Evolutionary conservation across 2,113 vertebrate genomes (phyloP), one percentile per base, ranked within the genome.

Genomic region (Salvelinus fontinalis): DNA sequence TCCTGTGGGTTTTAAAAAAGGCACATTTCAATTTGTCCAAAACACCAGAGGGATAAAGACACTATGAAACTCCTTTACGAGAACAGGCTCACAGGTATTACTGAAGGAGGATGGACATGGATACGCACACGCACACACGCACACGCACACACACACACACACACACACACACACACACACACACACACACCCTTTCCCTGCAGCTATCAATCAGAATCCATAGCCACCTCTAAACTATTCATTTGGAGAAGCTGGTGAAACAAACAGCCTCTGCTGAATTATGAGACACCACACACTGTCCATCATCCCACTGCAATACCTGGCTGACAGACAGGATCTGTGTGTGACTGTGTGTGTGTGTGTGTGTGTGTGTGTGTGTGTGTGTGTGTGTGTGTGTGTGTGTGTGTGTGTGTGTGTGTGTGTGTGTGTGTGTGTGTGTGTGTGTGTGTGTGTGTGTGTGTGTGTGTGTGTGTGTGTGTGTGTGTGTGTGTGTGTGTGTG

Each of bases 21-120:
- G 86, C 87, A 90, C 89, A 88, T 92, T 91, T 90, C 89, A 91
- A 92, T 92, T 91, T 92, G 84, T 73, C 79, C 82, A 85, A 86
- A 90, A 85, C 81, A 84, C 84, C 83, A 6, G 39, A 76, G 81
- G 73, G 80, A 88, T 86, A 92, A 81, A 81, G 77, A 79, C 87
- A 86, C 29, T 4, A 92, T 93, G 90, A 93, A 92, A 92, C 92
- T 90, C 83, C 73, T 71, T 83, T 85, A 91, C 74, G 84, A 80
- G 81, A 85, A 76, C 78, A 87, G 85, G 88, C 83, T 85, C 86
- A 86, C 77, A 83, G 79, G 76, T 82, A 89, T 87, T 86, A 85
- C 83, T 70, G 64, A 73, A 72, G 82, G 84, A 88, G 88, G 90
- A 89, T 82, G 80, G 86, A 88, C 86, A 44, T 24, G 24, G 24